A percentile compares a stretch with the other conserved stretches of the same genome.
Conservation (phyloP, 2,113 vertebrate genomes). For the Thamnophis sirtalis region DNA sequence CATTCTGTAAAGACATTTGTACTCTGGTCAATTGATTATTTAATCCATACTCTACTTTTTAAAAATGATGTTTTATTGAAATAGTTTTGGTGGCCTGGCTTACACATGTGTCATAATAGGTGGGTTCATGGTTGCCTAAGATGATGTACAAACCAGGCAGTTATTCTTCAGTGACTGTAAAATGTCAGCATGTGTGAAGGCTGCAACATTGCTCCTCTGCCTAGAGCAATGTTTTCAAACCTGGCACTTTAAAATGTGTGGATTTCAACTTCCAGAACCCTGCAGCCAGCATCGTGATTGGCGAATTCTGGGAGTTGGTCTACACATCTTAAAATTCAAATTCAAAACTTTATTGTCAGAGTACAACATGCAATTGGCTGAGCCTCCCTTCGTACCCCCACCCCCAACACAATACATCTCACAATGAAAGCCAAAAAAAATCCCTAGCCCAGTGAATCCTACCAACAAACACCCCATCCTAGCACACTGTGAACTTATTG, state of each 20-base stretch:
- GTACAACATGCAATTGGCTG: too few species aligned
- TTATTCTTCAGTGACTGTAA: background rate
- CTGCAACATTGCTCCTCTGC: background rate
- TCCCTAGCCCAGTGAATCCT: too few species aligned
- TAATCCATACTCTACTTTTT: background rate
- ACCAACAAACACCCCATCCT: too few species aligned
- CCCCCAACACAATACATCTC: too few species aligned
- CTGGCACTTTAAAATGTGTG: background rate
- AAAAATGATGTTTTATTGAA: background rate
- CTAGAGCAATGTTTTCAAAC: background rate
- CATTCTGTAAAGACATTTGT: background rate
- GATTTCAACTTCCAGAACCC: background rate
- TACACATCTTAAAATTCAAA: background rate
- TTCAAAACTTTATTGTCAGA: too few species aligned
- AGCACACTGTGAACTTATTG: too few species aligned
- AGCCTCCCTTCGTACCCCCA: too few species aligned
- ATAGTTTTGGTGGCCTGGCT: background rate
- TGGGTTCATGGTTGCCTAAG: background rate
- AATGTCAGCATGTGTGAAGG: background rate
- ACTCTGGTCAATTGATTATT: background rate
- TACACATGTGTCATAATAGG: background rate
- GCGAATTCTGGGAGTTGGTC: background rate
- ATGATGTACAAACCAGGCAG: background rate
- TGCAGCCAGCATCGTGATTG: background rate
- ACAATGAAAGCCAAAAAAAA: too few species aligned